Evolutionary conservation across 2,888 invertebrate genomes (phyloP).

Genomic region (Sisyra terminalis): DNA sequence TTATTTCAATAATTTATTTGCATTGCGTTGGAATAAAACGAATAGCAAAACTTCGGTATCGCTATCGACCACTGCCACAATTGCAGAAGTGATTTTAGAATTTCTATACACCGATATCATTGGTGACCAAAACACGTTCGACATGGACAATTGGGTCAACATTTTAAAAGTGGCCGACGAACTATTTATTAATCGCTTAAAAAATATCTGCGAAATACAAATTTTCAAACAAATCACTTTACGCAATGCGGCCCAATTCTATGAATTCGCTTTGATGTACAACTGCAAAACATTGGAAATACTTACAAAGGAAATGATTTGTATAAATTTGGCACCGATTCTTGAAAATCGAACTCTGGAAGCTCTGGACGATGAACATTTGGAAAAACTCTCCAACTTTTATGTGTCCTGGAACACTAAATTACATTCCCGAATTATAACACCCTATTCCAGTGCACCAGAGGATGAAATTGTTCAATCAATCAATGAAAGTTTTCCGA

Average conservation of each 20-base stretch:
- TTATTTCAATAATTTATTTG: constrained; percentile 74
- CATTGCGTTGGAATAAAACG: constrained; percentile 55
- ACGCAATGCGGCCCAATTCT: constrained; percentile 58
- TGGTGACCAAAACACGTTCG: constrained; percentile 31
- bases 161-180: constrained; percentile 68
- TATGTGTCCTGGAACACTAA: constrained; percentile 44
- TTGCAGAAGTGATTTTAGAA: constrained; percentile 50
- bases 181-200: constrained; percentile 50
- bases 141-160: constrained; percentile 53
- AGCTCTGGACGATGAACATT: constrained; percentile 36
- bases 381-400: constrained; percentile 47
- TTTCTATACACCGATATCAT: constrained; percentile 60
- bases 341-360: constrained; percentile 53
- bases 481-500: constrained; percentile 25
- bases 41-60: constrained; percentile 32
- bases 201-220: constrained; percentile 53
- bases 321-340: constrained; percentile 53
- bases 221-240: constrained; percentile 48
- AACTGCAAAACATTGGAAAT: constrained; percentile 56
- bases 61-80: constrained; percentile 40
- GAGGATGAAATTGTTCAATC: constrained; percentile 36
- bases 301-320: constrained; percentile 62
- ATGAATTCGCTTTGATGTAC: constrained; percentile 59
- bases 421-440: constrained; percentile 46
- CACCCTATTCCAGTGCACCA: constrained; percentile 46